Base-by-base conservation (phyloP, 1,140 invertebrate species). In the Atta colombica region DNA sequence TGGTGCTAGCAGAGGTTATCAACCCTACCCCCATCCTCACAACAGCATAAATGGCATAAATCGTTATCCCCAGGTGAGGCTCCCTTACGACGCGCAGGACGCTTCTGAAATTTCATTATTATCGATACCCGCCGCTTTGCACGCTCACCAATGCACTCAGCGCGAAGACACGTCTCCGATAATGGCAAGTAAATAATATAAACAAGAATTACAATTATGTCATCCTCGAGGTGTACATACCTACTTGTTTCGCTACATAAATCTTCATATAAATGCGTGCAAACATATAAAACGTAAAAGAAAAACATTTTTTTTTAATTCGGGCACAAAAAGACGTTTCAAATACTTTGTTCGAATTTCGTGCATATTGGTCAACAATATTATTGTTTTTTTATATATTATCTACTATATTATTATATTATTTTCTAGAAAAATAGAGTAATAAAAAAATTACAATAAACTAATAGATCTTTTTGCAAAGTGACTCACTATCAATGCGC, bases 41-140 rank as follows among this genome's bases (percentile, higher is more conserved):
- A 96, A 96, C 92, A 95, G 96, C 89, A 97, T 97, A 95, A 98
- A 98, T 92, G 97, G 98, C 92, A 98, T 99, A 96, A 98, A 98
- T 95, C 97, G 98, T 95, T 99, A 99, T 96, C 98, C 98, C 68
- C 99, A 98, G 97, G 98, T 98, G 95, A 96, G 93, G 86, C 39
- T 87, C 55, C 18, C 65, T 85, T 69, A 25, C 14, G 80, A 84
- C 80, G 80, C 80, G 80, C 80, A 84, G 80, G 80, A 84, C 80
- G 80, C 69, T 84, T 75, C 80, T 55, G 80, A 84, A 84, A 84
- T 84, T 84, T 84, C 80, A 84, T 84, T 84, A 84, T 84, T 84
- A 84, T 84, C 80, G 80, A 84, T 84, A 75, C 80, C 80, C 80
- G 39, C 80, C 80, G 80, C 80, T 84, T 84, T 84, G 80, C 80